These are phyloP conservation scores for Trichoplax adhaerens DNA, from an alignment of 37 sponge, comb jelly and placozoan genomes.

Conservation along the genomic window DNA sequence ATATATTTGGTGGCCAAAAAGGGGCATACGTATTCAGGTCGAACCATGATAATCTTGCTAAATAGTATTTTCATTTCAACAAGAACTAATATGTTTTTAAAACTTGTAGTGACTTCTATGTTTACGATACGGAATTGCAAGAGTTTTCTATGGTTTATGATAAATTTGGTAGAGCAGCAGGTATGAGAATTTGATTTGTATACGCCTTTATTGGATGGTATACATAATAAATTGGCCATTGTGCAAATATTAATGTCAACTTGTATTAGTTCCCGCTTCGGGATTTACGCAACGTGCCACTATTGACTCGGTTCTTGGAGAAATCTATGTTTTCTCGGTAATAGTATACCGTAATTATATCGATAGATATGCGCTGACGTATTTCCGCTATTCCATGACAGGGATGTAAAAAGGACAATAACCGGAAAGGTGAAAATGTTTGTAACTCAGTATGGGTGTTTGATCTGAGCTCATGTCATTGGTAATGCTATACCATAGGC, in stretches of 20 bases:
- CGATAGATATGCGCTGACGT: not conserved
- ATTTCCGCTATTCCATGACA: not conserved
- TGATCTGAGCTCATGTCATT: not conserved
- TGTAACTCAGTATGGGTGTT: constrained; percentile 1
- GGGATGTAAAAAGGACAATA: constrained; percentile 5
- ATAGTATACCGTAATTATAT: not conserved
- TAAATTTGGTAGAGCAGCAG: no score
- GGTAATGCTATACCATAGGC: no score
- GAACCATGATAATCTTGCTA: no score
- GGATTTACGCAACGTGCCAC: constrained; percentile 50
- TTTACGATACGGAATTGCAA: no score
- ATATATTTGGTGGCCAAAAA: constrained; percentile 44
- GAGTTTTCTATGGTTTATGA: no score
- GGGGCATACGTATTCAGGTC: not conserved
- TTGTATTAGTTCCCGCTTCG: constrained; percentile 1
- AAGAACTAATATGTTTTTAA: no score
- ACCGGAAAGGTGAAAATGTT: not conserved
- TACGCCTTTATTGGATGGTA: no score
- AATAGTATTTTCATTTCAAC: no score
- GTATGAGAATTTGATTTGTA: no score
- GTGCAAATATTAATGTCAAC: not conserved
- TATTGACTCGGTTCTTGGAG: constrained; percentile 24
- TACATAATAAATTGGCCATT: no score
- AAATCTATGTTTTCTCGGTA: constrained; percentile 37
- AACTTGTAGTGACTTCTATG: no score